Evolutionary conservation across 1,140 invertebrate genomes (phyloP), one percentile per base, ranked within the genome.

Genomic region (Brachionus manjavacas): DNA sequence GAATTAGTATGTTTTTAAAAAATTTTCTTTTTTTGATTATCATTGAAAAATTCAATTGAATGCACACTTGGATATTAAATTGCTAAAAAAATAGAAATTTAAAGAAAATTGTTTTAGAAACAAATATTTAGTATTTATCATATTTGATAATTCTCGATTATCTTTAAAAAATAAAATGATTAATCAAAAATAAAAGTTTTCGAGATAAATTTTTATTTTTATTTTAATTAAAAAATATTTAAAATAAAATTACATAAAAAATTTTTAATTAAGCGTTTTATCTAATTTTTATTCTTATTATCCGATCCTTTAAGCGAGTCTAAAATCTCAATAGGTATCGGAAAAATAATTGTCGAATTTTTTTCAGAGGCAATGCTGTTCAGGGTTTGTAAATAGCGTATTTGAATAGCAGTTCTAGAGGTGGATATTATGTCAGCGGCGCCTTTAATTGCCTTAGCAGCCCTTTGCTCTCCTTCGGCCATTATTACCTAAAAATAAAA

Each of bases 301-400:
- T 41, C 20, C 12, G 35, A 20, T 20, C n/a, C 7, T 72, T 43
- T 76, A 14, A 76, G 25, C 11, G 39, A 60, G 14, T 84, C 68
- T 16, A 84, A 74, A 4, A 84, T 28, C 28, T 70, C 81, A 11
- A 84, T 84, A 12, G 81, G 81, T 46, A 84, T 66, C 68, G 81
- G 81, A 46, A 84, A 84, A 28, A 84, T 74, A 20, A 84, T 72
- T 28, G 81, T 84, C 4, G 81, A 84, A 55, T 84, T 84, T 91
- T 98, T 98, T 91, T 98, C 96, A 1, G 96, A 95, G 49, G 95
- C 95, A 89, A 98, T 97, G 11, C 94, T 94, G 89, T 94, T 97
- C 79, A 98, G 90, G 6, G 96, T 96, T 91, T 97, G 92, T 25
- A 92, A 87, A 86, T 92, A 92, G 16, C 92, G 89, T 3, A 95